Evolutionary conservation across 1,140 invertebrate species (phyloP), one percentile per base, ranked within the genome.

Genomic region (Orchestia grillus): DNA sequence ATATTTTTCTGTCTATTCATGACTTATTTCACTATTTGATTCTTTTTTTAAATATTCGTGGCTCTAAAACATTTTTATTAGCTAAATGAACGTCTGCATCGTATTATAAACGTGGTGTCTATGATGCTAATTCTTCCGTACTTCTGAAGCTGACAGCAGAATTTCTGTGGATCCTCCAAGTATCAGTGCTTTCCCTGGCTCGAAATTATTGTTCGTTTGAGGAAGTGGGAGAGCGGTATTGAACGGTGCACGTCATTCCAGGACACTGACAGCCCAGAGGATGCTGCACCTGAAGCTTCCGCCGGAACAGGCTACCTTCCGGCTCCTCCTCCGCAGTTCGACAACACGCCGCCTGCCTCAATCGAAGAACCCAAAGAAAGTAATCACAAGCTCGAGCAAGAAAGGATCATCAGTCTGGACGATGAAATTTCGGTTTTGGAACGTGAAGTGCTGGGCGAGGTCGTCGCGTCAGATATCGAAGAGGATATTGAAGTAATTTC

Each of bases 241-340:
- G 62, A 77, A 77, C 28, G 11, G 62, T 94, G 92, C 15, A 45
- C 43, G 44, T 45, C 92, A 40, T 47, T 94, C 40, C 92, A 94
- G 92, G 92, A 94, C 0, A 47, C 44, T 94, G 19, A 6, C 8
- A 47, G 15, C 92, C 45, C 92, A 23, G 92, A 94, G 40, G 92
- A 94, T 44, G 3, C 44, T 6, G 36, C 92, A 94, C 92, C 92
- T 45, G 92, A 42, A 45, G 40, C 92, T 94, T 44, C 92, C 92
- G 44, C 43, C 43, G 92, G 44, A 8, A 40, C 92, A 40, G 92
- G 47, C 44, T 94, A 41, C 92, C 43, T 94, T 40, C 92, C 92
- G 92, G 92, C 92, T 40, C 92, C 92, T 44, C 92, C 92, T 45
- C 92, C 92, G 4, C 92, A 94, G 92, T 94, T 94, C 92, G 92